Base-by-base conservation (phyloP, 2,113 vertebrate species). In the Muntiacus reevesi region DNA sequence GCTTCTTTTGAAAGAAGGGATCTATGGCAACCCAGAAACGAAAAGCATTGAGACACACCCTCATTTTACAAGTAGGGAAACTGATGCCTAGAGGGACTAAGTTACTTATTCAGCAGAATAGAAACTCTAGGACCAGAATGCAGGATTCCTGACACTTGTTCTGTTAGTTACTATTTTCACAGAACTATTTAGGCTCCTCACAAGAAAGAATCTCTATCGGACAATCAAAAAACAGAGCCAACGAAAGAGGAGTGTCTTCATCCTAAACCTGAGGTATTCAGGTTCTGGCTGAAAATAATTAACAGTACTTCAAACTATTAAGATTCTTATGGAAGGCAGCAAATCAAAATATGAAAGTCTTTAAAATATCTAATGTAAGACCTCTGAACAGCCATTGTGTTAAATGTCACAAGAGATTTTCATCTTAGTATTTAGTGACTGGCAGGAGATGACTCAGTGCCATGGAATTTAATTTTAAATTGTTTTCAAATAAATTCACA, bases 391-490 rank as follows among this genome's bases (percentile, higher is more conserved):
- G 57, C 89, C 93, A 97, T 95, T 97, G 96, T 96, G 91, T 94
- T 89, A 67, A 97, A 81, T 81, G 96, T 95, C 95, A 92, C 47
- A n/a, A 89, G 83, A 97, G 96, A 97, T 94, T 96, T 97, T 90
- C 95, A 97, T 98, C 96, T 97, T 55, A 95, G 79, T 93, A 97
- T 97, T 97, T 97, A 97, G 83, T 93, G 71, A 91, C 89, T 97
- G 91, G 82, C 82, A 92, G 79, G 62, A 87, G 93, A 97, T 97
- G 98, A 98, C 82, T 97, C 96, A 74, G n/a, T 25, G n/a, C 78
- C 43, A 12, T 55, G 83, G 96, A 98, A 98, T 97, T 97, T 95
- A 95, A 97, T 97, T 97, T 97, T 87, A 96, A 97, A 94, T 95
- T 94, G 95, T 94, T 95, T 97, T 97, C 95, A 74, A 67, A 96